Percentiles rank a stretch among this genome's conserved stretches.
Evolutionary conservation across 2,113 vertebrate species (phyloP).

Genomic region (Sitta europaea): DNA sequence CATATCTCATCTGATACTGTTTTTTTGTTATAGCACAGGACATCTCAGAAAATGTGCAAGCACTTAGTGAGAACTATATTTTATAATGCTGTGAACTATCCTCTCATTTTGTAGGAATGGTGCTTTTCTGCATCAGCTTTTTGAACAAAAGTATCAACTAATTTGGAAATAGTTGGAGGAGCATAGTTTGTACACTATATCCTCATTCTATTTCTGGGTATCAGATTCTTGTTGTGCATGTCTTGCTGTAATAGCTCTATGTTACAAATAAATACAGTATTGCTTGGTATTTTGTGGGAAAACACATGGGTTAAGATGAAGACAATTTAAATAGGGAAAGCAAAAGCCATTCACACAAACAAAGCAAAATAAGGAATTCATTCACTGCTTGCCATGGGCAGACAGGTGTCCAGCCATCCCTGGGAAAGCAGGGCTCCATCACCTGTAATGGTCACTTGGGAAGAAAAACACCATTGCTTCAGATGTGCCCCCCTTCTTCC

Average conservation of each 20-base stretch:
- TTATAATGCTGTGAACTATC: neutral
- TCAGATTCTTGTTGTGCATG: neutral
- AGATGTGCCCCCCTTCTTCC: neutral
- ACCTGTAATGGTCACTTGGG: rapidly evolving
- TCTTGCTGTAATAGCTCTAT: neutral
- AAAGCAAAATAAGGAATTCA: neutral
- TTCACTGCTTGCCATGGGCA: neutral
- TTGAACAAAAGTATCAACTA: neutral
- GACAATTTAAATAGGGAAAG: neutral
- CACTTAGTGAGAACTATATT: neutral
- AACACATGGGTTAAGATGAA: neutral
- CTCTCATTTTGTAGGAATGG: neutral
- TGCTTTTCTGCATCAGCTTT: neutral
- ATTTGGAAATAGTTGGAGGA: neutral
- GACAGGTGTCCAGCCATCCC: too few relatives aligned
- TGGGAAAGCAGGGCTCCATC: neutral
- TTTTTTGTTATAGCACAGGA: neutral
- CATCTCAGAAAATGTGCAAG: neutral
- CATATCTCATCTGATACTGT: neutral
- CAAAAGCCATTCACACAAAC: neutral
- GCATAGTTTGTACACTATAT: rapidly evolving
- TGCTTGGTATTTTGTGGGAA: neutral
- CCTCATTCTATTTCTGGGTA: neutral
- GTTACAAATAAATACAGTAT: neutral
- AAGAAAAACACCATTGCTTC: neutral